These are phyloP conservation scores for Hippocampus mohnikei DNA, from an alignment of 2,113 vertebrate genomes.

Conservation along the genomic window DNA sequence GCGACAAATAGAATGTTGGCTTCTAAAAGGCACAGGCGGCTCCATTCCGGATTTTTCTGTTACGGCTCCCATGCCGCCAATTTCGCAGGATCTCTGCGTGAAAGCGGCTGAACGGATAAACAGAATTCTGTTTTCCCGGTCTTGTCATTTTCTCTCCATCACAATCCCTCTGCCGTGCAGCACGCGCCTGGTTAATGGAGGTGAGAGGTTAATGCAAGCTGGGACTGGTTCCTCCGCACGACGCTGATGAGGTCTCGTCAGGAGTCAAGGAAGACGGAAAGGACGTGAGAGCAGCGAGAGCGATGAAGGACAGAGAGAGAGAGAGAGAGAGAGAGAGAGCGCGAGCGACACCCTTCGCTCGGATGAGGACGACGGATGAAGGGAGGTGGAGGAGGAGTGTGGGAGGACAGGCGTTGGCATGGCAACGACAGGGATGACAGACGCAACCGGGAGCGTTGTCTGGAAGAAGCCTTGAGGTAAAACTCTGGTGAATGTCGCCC, in stretches of 20 bases:
- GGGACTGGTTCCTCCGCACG: constrained; percentile 60
- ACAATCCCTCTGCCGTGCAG: constrained; percentile 2
- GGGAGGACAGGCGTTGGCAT: constrained; percentile 38
- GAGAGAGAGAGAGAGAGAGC: constrained; percentile 21
- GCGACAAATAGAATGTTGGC: too few relatives aligned
- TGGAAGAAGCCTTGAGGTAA: background rate
- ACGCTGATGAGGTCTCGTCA: constrained; percentile 67
- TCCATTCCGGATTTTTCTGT: background rate
- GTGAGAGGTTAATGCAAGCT: constrained; percentile 68
- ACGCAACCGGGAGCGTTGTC: constrained; percentile 3
- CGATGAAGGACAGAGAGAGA: constrained; percentile 30
- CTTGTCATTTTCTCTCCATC: constrained; percentile 2
- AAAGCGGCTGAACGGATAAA: background rate
- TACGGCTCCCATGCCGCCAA: background rate
- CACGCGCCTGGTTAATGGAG: constrained; percentile 52
- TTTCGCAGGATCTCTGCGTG: background rate
- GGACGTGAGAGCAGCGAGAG: constrained; percentile 22
- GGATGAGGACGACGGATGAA: constrained; percentile 16
- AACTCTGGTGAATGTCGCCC: background rate
- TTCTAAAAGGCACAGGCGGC: background rate
- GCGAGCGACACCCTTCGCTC: constrained; percentile 34
- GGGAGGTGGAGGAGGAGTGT: constrained; percentile 6
- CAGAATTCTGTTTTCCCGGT: background rate
- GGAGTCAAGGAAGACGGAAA: constrained; percentile 43
- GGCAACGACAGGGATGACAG: constrained; percentile 50